Evolutionary conservation across 2,113 vertebrate species (phyloP).

Genomic region (Osmerus mordax): DNA sequence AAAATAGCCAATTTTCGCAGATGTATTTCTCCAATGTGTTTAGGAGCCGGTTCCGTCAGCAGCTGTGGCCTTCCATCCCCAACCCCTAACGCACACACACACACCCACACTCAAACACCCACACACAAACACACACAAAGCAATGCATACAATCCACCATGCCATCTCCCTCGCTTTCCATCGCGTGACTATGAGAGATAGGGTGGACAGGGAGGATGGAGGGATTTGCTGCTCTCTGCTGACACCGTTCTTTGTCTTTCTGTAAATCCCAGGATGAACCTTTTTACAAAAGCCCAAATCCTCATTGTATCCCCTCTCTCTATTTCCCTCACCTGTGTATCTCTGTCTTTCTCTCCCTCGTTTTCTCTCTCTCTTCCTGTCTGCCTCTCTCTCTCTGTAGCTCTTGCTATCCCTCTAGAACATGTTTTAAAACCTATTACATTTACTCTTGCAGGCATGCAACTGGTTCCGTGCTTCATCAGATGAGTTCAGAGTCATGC

Average conservation of each 20-base stretch:
- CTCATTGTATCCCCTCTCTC: background rate
- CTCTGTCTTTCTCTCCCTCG: background rate
- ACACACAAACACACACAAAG: background rate
- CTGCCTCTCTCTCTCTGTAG: background rate
- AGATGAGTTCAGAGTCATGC: background rate
- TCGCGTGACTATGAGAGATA: background rate
- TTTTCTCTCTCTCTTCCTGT: background rate
- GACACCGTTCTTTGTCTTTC: background rate
- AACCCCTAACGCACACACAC: background rate
- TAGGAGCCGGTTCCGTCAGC: no score
- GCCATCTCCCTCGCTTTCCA: no score
- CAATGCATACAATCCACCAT: no score
- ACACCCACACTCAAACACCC: background rate
- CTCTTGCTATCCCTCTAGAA: background rate
- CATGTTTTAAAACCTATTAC: background rate
- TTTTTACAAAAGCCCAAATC: slow-evolving; percentile 9
- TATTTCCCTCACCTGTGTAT: background rate
- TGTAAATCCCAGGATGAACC: background rate
- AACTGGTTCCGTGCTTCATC: background rate
- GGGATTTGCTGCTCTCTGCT: slow-evolving; percentile 2
- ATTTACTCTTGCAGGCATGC: no score
- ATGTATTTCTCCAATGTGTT: no score
- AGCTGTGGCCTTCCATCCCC: background rate
- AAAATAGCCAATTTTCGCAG: no score
- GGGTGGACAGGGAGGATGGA: background rate